Evolutionary conservation across 2,113 vertebrate species (phyloP).

Genomic region (Rutilus rutilus): DNA sequence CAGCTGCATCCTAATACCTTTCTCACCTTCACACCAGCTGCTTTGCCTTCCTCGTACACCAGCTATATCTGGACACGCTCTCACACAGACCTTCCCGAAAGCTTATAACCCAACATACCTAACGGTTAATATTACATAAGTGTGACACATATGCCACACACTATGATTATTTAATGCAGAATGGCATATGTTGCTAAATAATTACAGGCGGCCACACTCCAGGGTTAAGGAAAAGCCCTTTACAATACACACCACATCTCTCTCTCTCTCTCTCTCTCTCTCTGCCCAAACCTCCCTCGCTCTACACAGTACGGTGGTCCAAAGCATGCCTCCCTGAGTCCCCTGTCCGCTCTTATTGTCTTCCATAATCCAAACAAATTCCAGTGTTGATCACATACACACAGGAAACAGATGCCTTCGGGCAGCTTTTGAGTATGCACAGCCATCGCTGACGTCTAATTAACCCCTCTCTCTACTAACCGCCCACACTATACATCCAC

Average conservation of each 20-base stretch:
- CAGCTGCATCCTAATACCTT: background rate
- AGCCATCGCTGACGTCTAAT: conserved; percentile 7
- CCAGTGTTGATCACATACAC: conserved; percentile 15
- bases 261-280: background rate
- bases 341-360: background rate
- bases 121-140: conserved; percentile 32
- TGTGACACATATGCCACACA: conserved; percentile 40
- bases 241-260: conserved; percentile 42
- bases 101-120: conserved; percentile 17
- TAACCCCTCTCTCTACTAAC: conserved; percentile 55
- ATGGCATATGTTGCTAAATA: conserved; percentile 52
- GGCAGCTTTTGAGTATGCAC: background rate
- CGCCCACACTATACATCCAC: conserved; percentile 34
- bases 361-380: conserved; percentile 31
- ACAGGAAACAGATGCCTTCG: background rate
- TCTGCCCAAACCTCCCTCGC: conserved; percentile 8
- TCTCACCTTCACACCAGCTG: background rate
- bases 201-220: conserved; percentile 43
- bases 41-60: background rate
- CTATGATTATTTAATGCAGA: conserved; percentile 55
- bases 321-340: background rate
- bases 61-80: conserved; percentile 3
- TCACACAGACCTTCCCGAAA: conserved; percentile 13
- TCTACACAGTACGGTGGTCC: conserved; percentile 8
- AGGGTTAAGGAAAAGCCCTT: conserved; percentile 47